Conservation (phyloP, 2,113 vertebrate species). For the Syngnathus floridae region DNA sequence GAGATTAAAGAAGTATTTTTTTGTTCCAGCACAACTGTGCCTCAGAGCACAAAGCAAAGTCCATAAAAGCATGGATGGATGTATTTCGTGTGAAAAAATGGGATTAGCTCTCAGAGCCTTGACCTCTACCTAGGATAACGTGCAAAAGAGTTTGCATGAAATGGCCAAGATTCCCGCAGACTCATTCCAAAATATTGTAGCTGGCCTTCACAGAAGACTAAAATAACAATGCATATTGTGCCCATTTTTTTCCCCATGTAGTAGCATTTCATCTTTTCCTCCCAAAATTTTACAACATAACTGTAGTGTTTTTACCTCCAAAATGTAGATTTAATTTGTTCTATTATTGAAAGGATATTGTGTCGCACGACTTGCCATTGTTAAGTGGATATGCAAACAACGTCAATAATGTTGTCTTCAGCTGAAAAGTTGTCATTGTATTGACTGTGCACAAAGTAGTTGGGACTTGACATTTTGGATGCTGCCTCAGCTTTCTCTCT, state of each 20-base stretch:
- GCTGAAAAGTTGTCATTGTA: constrained; percentile 1
- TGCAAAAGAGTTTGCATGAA: background rate
- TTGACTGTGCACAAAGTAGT: background rate
- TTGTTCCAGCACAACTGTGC: background rate
- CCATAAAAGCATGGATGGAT: background rate
- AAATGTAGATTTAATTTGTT: background rate
- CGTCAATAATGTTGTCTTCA: background rate
- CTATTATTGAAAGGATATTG: background rate
- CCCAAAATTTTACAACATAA: background rate
- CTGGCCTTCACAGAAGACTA: background rate
- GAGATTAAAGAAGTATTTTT: background rate
- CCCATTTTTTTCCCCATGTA: background rate
- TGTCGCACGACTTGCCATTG: background rate
- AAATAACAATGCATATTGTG: background rate
- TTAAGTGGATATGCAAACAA: background rate
- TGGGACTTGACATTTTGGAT: constrained; percentile 9
- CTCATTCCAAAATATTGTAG: background rate
- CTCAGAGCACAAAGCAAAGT: background rate
- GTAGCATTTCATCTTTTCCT: background rate
- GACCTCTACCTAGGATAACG: background rate
- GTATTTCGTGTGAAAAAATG: background rate
- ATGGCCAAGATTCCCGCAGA: background rate
- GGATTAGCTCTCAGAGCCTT: background rate
- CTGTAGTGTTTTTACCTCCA: background rate
- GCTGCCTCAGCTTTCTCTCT: background rate